Evolutionary conservation across 2,888 invertebrate genomes (phyloP), one percentile per base, ranked within the genome.

Genomic region (Zele albiditarsus): DNA sequence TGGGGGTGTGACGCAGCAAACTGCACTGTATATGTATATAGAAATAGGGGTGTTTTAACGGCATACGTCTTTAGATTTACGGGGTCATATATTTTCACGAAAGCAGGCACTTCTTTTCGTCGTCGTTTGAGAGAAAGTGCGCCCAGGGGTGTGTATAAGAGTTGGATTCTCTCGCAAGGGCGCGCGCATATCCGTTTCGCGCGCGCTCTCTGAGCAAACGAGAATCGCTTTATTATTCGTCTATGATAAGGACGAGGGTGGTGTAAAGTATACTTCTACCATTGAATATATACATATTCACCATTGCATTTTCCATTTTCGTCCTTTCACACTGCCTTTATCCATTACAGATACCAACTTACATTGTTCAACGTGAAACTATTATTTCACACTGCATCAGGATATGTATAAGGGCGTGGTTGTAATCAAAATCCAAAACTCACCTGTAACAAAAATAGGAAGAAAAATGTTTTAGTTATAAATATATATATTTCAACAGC

Each of bases 31-130:
- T 65, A 65, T 65, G 20, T 28, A 57, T n/a, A 69, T 69, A 57
- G 62, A 60, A 27, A 33, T 20, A 70, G 67, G 76, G 63, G 75
- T 71, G 77, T 74, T 80, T 80, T 78, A 77, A 80, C 80, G 77
- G 77, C 46, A 76, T 77, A 78, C 76, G 74, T 66, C 75, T 71
- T 74, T 67, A 77, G 79, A 80, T 80, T 80, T 80, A 80, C 77
- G 74, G 77, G 73, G 76, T 79, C 79, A 79, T 80, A 80, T 80
- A 80, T 80, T 80, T 78, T 76, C 77, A 62, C 76, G 75, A 74
- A 78, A 78, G 72, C 75, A 71, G 74, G 75, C 74, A 73, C 77
- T 78, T 77, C 77, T 76, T 38, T 77, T 76, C 60, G 60, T 69
- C n/a, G 58, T 62, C 46, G 58, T 68, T 53, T n/a, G 46, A 49